A percentile compares a stretch with the other conserved stretches of the same genome.
Evolutionary conservation across 1,140 invertebrate species (phyloP).

Genomic region (Chelonus insularis): DNA sequence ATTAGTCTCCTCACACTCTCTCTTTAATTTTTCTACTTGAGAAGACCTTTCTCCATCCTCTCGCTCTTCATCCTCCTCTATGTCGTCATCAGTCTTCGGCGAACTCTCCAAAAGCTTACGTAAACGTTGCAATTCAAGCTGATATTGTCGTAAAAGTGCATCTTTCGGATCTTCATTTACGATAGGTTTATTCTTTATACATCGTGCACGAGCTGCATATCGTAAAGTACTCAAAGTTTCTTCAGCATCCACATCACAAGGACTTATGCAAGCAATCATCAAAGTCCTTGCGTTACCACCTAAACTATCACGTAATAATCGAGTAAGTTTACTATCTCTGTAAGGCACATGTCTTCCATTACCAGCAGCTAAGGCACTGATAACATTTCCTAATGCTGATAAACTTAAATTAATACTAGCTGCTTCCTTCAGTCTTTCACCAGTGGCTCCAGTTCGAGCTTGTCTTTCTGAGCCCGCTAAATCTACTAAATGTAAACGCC

Average conservation of each 20-base stretch:
- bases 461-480: conserved; percentile 88
- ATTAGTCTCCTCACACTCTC: conserved; percentile 50
- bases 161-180: conserved; percentile 96
- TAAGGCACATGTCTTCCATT: conserved; percentile 92
- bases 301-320: conserved; percentile 86
- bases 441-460: conserved; percentile 81
- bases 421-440: conserved; percentile 88
- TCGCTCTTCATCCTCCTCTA: conserved; percentile 24
- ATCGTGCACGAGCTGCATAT: conserved; percentile 89
- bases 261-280: conserved; percentile 92
- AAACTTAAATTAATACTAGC: conserved; percentile 95
- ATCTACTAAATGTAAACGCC: conserved; percentile 90
- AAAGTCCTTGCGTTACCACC: conserved; percentile 93
- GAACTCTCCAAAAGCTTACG: conserved; percentile 66
- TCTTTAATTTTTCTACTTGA: conserved; percentile 47
- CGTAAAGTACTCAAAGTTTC: conserved; percentile 85
- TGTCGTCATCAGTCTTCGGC: conserved; percentile 2
- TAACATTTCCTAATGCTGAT: conserved; percentile 92
- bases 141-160: conserved; percentile 83
- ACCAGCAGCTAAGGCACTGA: conserved; percentile 87
- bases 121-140: conserved; percentile 81
- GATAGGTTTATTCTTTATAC: conserved; percentile 89
- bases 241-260: conserved; percentile 86
- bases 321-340: conserved; percentile 89
- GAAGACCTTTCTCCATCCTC: neutral